Conservation (phyloP, 53 echinoderm and acorn worm genomes). For the Stichopus horrens region DNA sequence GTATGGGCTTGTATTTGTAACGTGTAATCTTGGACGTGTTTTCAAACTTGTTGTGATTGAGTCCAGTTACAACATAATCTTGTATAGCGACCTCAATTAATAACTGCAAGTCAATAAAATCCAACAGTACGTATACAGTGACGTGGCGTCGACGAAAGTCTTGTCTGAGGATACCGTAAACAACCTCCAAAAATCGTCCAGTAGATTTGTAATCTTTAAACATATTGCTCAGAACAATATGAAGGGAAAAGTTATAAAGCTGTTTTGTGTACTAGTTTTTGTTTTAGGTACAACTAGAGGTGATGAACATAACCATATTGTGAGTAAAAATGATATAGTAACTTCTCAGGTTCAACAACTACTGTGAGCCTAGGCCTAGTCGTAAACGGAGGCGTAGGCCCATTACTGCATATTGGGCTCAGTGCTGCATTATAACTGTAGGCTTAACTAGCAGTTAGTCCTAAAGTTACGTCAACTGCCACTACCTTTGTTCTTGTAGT, state of each 20-base stretch:
- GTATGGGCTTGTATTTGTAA: no score
- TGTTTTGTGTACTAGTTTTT: constrained; percentile 62
- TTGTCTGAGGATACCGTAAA: neutral
- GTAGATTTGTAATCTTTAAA: constrained; percentile 43
- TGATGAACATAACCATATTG: constrained; percentile 91
- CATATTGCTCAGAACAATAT: constrained; percentile 14
- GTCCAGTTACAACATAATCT: neutral
- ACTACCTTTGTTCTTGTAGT: no score
- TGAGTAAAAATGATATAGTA: constrained; percentile 54
- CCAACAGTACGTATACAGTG: constrained; percentile 38
- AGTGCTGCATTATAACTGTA: no score
- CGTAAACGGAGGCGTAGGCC: neutral
- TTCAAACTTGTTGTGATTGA: neutral
- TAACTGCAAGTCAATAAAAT: neutral
- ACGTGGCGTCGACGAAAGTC: constrained; percentile 68
- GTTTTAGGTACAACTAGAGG: constrained; percentile 66
- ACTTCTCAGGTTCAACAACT: neutral
- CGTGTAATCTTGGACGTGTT: neutral
- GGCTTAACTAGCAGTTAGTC: no score
- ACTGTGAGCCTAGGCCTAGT: no score
- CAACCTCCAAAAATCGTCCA: constrained; percentile 35
- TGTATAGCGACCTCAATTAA: constrained; percentile 4
- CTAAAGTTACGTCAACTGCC: no score
- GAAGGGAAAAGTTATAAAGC: constrained; percentile 40
- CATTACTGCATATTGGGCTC: neutral